These are phyloP conservation scores for Sceloporus tristichus DNA, from an alignment of 2,113 vertebrate genomes.

Conservation along the genomic window DNA sequence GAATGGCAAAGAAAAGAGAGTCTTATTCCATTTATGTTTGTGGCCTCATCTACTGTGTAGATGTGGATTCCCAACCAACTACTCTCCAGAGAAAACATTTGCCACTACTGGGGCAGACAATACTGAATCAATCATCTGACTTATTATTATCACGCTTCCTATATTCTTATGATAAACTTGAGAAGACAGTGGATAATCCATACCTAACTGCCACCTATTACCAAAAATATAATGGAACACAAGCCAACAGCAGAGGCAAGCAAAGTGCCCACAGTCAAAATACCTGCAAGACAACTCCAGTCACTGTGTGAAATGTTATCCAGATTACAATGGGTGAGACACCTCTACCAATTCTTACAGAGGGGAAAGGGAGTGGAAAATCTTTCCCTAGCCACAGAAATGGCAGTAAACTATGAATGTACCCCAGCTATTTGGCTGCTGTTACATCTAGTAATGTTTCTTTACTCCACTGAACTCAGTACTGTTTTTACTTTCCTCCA, in stretches of 20 bases:
- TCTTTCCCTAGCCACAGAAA: neutral
- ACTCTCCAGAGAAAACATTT: neutral
- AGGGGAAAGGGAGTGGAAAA: neutral
- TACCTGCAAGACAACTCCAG: neutral
- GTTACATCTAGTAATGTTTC: neutral
- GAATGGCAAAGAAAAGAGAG: too few relatives aligned
- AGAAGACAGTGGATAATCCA: neutral
- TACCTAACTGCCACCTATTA: neutral
- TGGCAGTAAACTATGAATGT: neutral
- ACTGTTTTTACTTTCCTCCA: too few relatives aligned
- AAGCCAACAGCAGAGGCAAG: neutral
- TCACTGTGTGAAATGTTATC: neutral
- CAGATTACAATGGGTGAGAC: neutral
- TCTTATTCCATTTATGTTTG: neutral
- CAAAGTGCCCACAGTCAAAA: neutral
- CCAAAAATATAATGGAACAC: neutral
- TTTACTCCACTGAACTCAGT: neutral
- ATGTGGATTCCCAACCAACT: neutral
- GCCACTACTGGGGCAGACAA: neutral
- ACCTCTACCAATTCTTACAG: neutral
- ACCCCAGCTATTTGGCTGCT: neutral
- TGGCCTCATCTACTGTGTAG: neutral
- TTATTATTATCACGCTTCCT: neutral
- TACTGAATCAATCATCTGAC: neutral
- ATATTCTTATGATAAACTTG: neutral